phyloP scores from a whole-genome alignment of 1,140 invertebrate genomes.

The Macrobrachium rosenbergii region DNA sequence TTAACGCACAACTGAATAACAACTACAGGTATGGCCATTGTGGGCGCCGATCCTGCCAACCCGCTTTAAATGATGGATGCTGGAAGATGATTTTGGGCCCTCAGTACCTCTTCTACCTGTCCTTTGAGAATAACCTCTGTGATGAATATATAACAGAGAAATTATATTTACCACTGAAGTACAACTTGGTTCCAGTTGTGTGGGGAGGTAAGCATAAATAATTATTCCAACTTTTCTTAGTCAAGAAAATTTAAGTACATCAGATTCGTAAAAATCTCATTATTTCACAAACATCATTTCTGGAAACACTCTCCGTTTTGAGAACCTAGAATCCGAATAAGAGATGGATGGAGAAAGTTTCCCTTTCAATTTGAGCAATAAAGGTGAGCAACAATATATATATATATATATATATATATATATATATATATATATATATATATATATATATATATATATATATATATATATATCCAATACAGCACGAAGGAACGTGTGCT shows the following conservation, averaged over 20 bases:
- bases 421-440: slow-evolving; percentile 13
- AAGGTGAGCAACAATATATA: too few relatives aligned
- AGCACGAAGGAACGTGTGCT: too few relatives aligned
- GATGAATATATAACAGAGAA: slow-evolving; percentile 49
- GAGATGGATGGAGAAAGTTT: too few relatives aligned
- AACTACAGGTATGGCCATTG: slow-evolving; percentile 28
- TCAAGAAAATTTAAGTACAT: too few relatives aligned
- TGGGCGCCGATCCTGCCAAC: not conserved
- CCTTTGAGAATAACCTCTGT: slow-evolving; percentile 41
- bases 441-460: not conserved
- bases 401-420: slow-evolving; percentile 20
- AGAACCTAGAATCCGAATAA: too few relatives aligned
- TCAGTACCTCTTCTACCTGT: slow-evolving; percentile 35
- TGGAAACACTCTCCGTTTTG: too few relatives aligned
- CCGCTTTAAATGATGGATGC: not conserved
- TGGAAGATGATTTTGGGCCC: not conserved
- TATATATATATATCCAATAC: slow-evolving; percentile 5
- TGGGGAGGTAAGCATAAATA: slow-evolving; percentile 34
- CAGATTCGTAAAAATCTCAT: too few relatives aligned
- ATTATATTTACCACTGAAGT: slow-evolving; percentile 26
- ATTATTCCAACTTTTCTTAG: too few relatives aligned
- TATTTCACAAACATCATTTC: too few relatives aligned
- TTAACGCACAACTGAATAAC: not conserved
- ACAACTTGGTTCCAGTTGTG: slow-evolving; percentile 45
- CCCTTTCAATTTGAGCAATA: not conserved